Percentiles rank a stretch among this genome's conserved stretches.
These are phyloP conservation scores for Orthosia gothica DNA, from an alignment of 2,888 invertebrate species.

Conservation along the genomic window DNA sequence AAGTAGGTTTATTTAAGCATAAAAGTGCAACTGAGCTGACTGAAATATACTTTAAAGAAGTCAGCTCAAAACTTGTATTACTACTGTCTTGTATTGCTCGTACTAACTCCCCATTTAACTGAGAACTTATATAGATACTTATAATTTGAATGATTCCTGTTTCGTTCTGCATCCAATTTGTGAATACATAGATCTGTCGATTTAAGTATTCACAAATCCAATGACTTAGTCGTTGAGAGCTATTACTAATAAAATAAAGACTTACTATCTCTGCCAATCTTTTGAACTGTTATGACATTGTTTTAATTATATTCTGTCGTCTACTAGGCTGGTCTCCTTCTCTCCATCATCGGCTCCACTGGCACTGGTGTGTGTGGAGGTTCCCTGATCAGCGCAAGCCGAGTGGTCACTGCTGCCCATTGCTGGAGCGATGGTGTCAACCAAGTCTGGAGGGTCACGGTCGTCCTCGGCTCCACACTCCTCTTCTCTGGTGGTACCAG, in stretches of 20 bases:
- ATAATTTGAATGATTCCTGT: too few species aligned
- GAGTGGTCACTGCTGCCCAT: conserved; percentile 79
- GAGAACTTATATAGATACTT: too few species aligned
- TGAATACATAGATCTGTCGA: too few species aligned
- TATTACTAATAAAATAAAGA: background rate
- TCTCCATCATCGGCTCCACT: conserved; percentile 58
- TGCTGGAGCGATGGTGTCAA: conserved; percentile 80
- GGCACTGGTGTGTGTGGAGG: conserved; percentile 78
- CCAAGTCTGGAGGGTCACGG: conserved; percentile 75
- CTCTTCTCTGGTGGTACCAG: conserved; percentile 81
- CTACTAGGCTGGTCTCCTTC: conserved; percentile 71
- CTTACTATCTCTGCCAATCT: too few species aligned
- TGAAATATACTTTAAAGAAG: background rate
- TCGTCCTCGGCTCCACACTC: conserved; percentile 77
- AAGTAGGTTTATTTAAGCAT: background rate
- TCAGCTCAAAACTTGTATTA: background rate
- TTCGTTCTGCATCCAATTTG: too few species aligned
- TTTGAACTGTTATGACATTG: background rate
- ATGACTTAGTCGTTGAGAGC: background rate
- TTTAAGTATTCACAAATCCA: background rate
- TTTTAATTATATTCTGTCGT: background rate
- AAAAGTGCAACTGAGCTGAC: background rate
- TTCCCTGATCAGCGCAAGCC: conserved; percentile 70
- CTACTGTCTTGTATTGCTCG: background rate
- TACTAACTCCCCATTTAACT: background rate